These are phyloP conservation scores for Trypoxylus dichotomus DNA, from an alignment of 1,140 invertebrate species.

Conservation along the genomic window DNA sequence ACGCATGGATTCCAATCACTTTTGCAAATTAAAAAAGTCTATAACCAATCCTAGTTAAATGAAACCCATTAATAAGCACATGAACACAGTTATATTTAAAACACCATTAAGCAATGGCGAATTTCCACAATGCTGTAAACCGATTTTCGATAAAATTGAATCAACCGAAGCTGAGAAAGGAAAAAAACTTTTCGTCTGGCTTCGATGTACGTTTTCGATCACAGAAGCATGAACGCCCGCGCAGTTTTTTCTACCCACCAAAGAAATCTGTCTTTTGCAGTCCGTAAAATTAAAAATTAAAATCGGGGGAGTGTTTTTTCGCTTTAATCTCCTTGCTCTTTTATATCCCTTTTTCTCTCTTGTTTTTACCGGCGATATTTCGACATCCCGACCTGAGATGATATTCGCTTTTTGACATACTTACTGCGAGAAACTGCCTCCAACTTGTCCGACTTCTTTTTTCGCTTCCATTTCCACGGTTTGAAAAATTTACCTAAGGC, in stretches of 20 bases:
- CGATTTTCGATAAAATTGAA: background rate
- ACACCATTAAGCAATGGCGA: background rate
- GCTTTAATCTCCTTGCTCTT: background rate
- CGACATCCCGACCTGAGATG: background rate
- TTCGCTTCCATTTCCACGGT: constrained; percentile 98
- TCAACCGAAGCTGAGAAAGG: background rate
- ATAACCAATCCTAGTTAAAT: too few species aligned
- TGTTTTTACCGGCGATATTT: background rate
- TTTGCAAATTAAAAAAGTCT: too few species aligned
- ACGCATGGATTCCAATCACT: too few species aligned
- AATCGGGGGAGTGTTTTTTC: background rate
- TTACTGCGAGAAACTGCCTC: constrained; percentile 94
- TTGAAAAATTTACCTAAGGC: constrained; percentile 93
- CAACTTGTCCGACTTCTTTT: constrained; percentile 98
- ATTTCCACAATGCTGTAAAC: background rate
- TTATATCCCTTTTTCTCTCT: background rate
- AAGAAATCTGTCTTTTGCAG: background rate
- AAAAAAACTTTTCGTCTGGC: background rate
- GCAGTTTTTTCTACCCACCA: background rate
- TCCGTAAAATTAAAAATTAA: constrained; percentile 3
- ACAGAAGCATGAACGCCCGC: background rate
- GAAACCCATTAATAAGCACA: too few species aligned
- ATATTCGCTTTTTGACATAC: constrained; percentile 51
- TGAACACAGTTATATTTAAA: too few species aligned
- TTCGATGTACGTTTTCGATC: background rate